Conservation (phyloP, 37 sponge, comb jelly and placozoan species). For the Chondrosia reniformis region DNA sequence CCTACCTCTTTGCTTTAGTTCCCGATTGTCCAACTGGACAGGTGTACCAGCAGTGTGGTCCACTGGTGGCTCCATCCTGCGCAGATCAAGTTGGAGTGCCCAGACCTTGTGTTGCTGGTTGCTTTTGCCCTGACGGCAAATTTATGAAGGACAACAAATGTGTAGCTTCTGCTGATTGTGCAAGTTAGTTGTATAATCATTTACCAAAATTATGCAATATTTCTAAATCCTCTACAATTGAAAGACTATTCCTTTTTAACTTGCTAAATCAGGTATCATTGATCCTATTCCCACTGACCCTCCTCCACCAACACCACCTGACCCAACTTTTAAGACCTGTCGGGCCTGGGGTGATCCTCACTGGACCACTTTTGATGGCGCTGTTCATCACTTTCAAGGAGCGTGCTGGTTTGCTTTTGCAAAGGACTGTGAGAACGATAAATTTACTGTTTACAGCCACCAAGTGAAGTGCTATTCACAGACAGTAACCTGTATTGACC, state of each 20-base stretch:
- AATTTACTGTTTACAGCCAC: neutral
- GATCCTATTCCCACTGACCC: neutral
- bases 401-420: neutral
- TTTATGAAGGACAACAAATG: no score
- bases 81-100: neutral
- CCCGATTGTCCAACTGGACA: neutral
- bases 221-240: no score
- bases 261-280: neutral
- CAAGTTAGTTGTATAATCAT: no score
- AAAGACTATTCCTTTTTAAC: no score
- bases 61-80: neutral
- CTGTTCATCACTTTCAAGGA: constrained; percentile 8
- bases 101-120: neutral
- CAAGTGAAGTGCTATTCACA: neutral
- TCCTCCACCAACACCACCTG: neutral
- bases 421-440: neutral
- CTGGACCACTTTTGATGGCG: constrained; percentile 1
- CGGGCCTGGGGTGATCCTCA: neutral
- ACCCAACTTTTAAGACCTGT: neutral
- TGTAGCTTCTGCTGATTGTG: no score
- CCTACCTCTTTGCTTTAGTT: neutral
- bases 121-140: no score
- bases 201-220: no score
- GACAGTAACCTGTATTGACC: neutral
- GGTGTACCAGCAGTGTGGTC: neutral